Evolutionary conservation across 35 echinoderm and acorn worm species (phyloP).

Genomic region (Strongylocentrotus purpuratus): DNA sequence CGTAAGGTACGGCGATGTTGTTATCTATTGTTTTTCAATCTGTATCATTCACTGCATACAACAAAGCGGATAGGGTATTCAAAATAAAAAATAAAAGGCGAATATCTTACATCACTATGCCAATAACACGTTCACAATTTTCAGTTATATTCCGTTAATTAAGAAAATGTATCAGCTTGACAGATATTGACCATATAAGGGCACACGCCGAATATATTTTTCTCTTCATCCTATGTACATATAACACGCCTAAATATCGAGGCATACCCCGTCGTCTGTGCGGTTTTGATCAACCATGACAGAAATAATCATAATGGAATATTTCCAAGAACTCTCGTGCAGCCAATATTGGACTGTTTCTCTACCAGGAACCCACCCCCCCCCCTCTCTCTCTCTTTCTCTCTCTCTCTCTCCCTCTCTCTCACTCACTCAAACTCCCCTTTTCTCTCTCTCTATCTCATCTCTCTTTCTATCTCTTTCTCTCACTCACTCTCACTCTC

Average conservation of each 20-base stretch:
- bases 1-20: too few species aligned
- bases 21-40: too few species aligned
- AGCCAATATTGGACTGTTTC: background rate
- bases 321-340: conserved; percentile 43
- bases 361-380: background rate
- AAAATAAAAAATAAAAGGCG: too few species aligned
- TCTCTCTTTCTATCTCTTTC: background rate
- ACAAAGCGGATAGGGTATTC: too few species aligned
- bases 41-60: too few species aligned
- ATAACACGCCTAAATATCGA: background rate
- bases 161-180: background rate
- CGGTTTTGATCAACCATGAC: background rate
- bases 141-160: background rate
- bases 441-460: background rate
- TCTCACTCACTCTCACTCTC: background rate
- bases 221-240: background rate
- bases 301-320: conserved; percentile 32
- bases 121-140: too few species aligned
- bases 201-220: background rate
- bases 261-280: background rate
- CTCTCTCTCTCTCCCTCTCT: too few species aligned
- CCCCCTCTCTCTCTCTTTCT: background rate
- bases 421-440: too few species aligned
- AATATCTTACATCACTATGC: too few species aligned
- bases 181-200: background rate